Conservation (phyloP, 2,113 vertebrate genomes). For the Paraplagusia blochii region DNA sequence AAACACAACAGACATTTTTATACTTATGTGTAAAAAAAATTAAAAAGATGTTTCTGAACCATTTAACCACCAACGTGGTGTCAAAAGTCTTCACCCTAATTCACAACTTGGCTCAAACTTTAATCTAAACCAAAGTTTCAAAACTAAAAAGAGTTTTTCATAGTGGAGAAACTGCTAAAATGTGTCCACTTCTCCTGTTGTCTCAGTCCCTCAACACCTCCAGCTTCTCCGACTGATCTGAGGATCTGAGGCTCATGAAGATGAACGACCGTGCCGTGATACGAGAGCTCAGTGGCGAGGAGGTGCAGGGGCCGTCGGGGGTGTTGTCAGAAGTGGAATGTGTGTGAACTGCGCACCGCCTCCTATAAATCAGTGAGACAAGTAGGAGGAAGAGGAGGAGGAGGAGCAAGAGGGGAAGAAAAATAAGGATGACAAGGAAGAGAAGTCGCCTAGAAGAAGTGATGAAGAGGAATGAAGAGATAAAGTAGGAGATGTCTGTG, state of each 20-base stretch:
- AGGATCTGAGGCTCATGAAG: slow-evolving; percentile 58
- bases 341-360: slow-evolving; percentile 70
- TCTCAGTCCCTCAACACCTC: slow-evolving; percentile 17
- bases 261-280: slow-evolving; percentile 56
- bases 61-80: too few relatives aligned
- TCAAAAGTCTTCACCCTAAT: too few relatives aligned
- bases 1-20: too few relatives aligned
- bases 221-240: too few relatives aligned
- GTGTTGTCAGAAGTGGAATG: slow-evolving; percentile 64
- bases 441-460: slow-evolving; percentile 40
- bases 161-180: too few relatives aligned
- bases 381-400: slow-evolving; percentile 39
- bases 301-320: slow-evolving; percentile 5
- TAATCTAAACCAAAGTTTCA: too few relatives aligned
- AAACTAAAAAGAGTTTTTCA: too few relatives aligned
- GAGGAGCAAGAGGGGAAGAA: neutral
- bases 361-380: slow-evolving; percentile 68
- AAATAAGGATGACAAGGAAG: neutral
- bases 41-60: too few relatives aligned
- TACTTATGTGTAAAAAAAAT: too few relatives aligned
- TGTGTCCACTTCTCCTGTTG: too few relatives aligned
- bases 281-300: slow-evolving; percentile 59
- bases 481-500: slow-evolving; percentile 26
- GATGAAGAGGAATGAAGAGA: slow-evolving; percentile 45
- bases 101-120: too few relatives aligned